Evolutionary conservation across 2,888 invertebrate species (phyloP).

Genomic region (Watsonalla cultraria): DNA sequence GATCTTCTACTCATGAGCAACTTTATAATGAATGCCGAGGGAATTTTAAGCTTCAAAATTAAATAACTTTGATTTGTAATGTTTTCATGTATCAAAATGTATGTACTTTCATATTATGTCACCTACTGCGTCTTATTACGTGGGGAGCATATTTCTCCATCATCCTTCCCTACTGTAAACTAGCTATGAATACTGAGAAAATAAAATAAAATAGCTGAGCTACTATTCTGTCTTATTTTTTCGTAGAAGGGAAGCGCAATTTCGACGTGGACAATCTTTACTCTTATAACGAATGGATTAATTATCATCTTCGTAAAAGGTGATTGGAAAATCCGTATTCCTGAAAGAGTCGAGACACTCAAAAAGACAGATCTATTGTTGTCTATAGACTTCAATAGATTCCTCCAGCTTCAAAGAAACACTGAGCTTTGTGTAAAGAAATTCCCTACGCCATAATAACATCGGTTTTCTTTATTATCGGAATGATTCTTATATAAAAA

Average conservation of each 20-base stretch:
- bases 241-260: too few relatives aligned
- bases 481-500: slow-evolving; percentile 20
- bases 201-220: too few relatives aligned
- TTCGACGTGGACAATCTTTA: too few relatives aligned
- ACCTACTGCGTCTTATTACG: too few relatives aligned
- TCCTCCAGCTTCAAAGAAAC: slow-evolving; percentile 42
- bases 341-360: slow-evolving; percentile 38
- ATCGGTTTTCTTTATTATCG: slow-evolving; percentile 40
- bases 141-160: too few relatives aligned
- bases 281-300: slow-evolving; percentile 7
- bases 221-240: too few relatives aligned
- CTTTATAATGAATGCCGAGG: neutral
- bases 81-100: too few relatives aligned
- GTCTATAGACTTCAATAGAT: slow-evolving; percentile 39
- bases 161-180: too few relatives aligned
- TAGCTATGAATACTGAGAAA: too few relatives aligned
- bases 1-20: neutral
- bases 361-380: slow-evolving; percentile 45
- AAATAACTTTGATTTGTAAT: neutral
- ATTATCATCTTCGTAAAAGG: slow-evolving; percentile 16
- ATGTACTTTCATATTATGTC: too few relatives aligned
- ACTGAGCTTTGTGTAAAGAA: slow-evolving; percentile 36
- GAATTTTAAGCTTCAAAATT: neutral
- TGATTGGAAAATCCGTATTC: slow-evolving; percentile 36
- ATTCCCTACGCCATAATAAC: slow-evolving; percentile 34